Evolutionary conservation across 2,888 invertebrate genomes (phyloP).

Genomic region (Oscheius myriophilus): DNA sequence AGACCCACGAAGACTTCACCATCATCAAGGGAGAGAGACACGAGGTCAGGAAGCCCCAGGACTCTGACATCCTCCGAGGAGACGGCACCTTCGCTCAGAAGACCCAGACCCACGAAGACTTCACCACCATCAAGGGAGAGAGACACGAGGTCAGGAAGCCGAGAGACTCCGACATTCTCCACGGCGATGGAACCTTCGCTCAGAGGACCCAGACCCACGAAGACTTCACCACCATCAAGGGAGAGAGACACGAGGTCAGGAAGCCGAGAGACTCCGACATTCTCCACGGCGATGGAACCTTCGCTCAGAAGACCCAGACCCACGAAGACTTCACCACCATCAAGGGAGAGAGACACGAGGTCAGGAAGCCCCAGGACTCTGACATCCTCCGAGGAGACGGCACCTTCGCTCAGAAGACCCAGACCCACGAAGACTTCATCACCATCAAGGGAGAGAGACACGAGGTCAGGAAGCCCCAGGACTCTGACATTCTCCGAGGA

Average conservation of each 20-base stretch:
- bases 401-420: neutral
- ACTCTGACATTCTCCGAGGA: conserved; percentile 3
- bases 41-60: conserved; percentile 11
- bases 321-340: conserved; percentile 2
- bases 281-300: conserved; percentile 8
- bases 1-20: conserved; percentile 12
- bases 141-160: conserved; percentile 1
- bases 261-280: conserved; percentile 6
- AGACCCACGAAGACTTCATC: conserved; percentile 8
- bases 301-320: neutral
- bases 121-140: neutral
- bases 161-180: conserved; percentile 2
- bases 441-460: neutral
- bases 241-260: neutral
- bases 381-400: conserved; percentile 6
- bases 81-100: conserved; percentile 6
- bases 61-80: conserved; percentile 7
- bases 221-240: neutral
- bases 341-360: neutral
- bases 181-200: conserved; percentile 4
- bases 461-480: conserved; percentile 4
- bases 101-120: conserved; percentile 13
- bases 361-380: conserved; percentile 9
- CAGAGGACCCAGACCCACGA: conserved; percentile 7
- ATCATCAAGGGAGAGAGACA: neutral